Evolutionary conservation across 2,888 invertebrate genomes (phyloP).

Genomic region (Julus scandinavius): DNA sequence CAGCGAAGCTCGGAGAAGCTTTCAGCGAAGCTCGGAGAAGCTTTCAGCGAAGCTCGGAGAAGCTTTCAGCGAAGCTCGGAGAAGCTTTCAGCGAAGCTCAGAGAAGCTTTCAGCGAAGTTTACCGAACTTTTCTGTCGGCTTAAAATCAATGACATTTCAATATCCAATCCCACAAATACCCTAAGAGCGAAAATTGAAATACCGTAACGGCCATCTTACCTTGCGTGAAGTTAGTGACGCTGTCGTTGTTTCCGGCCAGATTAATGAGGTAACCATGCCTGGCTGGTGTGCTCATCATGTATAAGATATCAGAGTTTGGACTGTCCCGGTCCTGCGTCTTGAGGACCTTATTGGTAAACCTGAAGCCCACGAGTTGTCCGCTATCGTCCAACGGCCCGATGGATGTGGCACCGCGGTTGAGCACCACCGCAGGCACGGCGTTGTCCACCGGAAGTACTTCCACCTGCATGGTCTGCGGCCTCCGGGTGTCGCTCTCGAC

Average conservation of each 20-base stretch:
- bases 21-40: no score
- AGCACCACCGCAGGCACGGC: slow-evolving; percentile 63
- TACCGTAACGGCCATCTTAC: slow-evolving; percentile 60
- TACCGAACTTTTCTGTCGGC: no score
- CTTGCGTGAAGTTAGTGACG: slow-evolving; percentile 65
- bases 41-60: no score
- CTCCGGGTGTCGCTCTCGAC: slow-evolving; percentile 61
- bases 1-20: no score
- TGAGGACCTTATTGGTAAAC: slow-evolving; percentile 62
- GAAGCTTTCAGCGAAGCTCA: no score
- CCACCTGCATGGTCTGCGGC: slow-evolving; percentile 64
- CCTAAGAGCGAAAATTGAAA: no score
- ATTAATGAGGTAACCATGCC: slow-evolving; percentile 63
- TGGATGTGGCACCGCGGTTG: slow-evolving; percentile 63
- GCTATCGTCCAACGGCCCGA: slow-evolving; percentile 60
- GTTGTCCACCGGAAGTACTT: slow-evolving; percentile 65
- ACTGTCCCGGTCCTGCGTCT: slow-evolving; percentile 64
- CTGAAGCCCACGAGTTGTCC: slow-evolving; percentile 61
- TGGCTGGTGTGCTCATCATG: slow-evolving; percentile 62
- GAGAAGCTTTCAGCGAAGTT: no score
- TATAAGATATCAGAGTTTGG: slow-evolving; percentile 62
- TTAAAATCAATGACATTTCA: no score
- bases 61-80: no score
- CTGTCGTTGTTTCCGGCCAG: slow-evolving; percentile 60
- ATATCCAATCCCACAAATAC: no score